phyloP scores from a whole-genome alignment of 53 echinoderm and acorn worm species.

The Antedon mediterranea region DNA sequence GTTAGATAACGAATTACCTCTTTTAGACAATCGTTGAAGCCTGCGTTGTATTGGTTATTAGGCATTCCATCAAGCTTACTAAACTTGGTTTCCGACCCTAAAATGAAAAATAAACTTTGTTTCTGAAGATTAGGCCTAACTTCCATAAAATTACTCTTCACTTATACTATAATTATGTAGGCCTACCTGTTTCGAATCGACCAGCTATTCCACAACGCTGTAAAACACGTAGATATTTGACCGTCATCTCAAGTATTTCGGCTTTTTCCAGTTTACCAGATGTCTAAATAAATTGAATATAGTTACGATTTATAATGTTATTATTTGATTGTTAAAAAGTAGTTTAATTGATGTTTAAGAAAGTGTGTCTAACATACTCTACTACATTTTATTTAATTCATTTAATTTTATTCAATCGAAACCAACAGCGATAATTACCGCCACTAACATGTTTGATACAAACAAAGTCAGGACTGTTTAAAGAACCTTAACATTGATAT shows the following conservation, averaged over 20 bases:
- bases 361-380: too few relatives aligned
- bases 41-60: background rate
- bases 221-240: background rate
- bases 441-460: too few relatives aligned
- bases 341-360: background rate
- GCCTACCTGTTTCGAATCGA: slow-evolving; percentile 3
- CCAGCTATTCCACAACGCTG: slow-evolving; percentile 3
- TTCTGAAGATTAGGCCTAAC: too few relatives aligned
- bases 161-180: too few relatives aligned
- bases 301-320: background rate
- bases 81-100: background rate
- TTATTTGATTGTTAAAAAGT: background rate
- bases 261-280: slow-evolving; percentile 9
- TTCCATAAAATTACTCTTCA: too few relatives aligned
- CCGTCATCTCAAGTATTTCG: slow-evolving; percentile 10
- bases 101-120: background rate
- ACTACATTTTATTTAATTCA: too few relatives aligned
- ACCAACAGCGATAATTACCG: too few relatives aligned
- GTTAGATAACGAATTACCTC: slow-evolving; percentile 5
- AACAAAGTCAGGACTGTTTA: too few relatives aligned
- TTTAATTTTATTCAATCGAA: too few relatives aligned
- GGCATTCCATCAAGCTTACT: background rate
- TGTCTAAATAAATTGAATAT: background rate
- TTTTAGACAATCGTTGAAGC: background rate
- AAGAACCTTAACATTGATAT: too few relatives aligned